These are phyloP conservation scores for Turdus rufiventris DNA, from an alignment of 2,113 vertebrate genomes.

Conservation along the genomic window DNA sequence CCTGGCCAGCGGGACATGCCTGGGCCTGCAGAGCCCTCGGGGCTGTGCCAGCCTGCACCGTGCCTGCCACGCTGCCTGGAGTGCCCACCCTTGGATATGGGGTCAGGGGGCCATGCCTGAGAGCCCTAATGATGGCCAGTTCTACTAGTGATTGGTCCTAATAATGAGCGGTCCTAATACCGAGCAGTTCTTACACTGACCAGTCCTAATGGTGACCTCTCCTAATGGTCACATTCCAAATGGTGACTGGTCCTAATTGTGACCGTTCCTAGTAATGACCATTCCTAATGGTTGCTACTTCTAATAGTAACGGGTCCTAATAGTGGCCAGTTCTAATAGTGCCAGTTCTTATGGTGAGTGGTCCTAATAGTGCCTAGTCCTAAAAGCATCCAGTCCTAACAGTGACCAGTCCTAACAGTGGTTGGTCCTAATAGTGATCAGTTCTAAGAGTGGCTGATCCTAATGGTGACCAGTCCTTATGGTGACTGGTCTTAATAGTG, in stretches of 20 bases:
- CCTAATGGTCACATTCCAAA: accelerated
- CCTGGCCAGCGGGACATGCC: accelerated
- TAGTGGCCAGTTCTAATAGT: accelerated
- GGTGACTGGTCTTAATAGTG: accelerated
- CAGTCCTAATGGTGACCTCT: accelerated
- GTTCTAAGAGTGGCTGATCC: accelerated
- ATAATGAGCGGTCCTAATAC: accelerated
- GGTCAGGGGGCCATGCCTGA: accelerated
- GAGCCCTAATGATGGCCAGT: no score
- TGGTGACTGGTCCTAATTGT: accelerated
- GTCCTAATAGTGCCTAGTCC: no score
- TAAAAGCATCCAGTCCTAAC: accelerated
- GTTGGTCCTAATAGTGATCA: accelerated
- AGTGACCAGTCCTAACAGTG: accelerated
- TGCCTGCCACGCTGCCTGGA: accelerated
- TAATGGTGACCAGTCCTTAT: accelerated
- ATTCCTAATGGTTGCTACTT: accelerated
- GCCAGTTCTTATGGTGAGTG: accelerated
- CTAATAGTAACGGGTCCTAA: accelerated
- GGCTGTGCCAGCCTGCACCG: background rate
- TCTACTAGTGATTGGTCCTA: accelerated
- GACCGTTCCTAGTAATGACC: accelerated
- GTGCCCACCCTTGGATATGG: accelerated
- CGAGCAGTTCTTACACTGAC: no score
- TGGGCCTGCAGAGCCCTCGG: accelerated